Conservation (phyloP, 2,888 invertebrate genomes). For the Abrostola tripartita region DNA sequence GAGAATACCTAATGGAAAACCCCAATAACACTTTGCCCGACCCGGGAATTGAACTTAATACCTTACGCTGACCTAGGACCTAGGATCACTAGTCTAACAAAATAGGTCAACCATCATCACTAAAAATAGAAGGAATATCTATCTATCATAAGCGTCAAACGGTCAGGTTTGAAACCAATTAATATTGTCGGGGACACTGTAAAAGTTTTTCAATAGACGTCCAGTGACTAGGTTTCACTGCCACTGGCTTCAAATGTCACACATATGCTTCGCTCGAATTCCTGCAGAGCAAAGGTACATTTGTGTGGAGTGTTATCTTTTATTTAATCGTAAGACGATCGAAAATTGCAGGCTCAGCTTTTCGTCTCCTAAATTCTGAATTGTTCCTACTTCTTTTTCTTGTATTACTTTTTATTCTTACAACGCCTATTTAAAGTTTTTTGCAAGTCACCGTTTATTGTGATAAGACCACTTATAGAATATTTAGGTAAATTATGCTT, state of each 20-base stretch:
- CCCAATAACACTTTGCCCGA: no score
- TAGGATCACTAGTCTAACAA: no score
- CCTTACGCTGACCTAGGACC: no score
- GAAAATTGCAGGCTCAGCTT: not conserved
- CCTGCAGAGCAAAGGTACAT: slow-evolving; percentile 12
- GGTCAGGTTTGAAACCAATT: slow-evolving; percentile 31
- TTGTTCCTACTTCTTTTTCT: no score
- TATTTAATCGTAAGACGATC: not conserved
- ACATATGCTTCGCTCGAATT: slow-evolving; percentile 7
- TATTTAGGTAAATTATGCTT: no score
- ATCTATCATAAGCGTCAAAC: slow-evolving; percentile 13
- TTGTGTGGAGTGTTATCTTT: slow-evolving; percentile 9
- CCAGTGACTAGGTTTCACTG: slow-evolving; percentile 15
- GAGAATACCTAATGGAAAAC: no score
- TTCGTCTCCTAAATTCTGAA: no score
- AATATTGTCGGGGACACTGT: slow-evolving; percentile 22
- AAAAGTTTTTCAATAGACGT: slow-evolving; percentile 44
- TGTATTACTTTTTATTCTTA: no score
- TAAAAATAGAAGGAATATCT: slow-evolving; percentile 8
- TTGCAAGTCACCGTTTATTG: no score
- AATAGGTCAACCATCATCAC: slow-evolving; percentile 1
- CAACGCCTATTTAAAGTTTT: no score
- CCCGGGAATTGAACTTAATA: no score
- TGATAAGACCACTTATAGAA: no score
- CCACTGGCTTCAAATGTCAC: slow-evolving; percentile 5